These are phyloP conservation scores for Heliconius melpomene DNA, from an alignment of 1,140 invertebrate species.

Conservation along the genomic window DNA sequence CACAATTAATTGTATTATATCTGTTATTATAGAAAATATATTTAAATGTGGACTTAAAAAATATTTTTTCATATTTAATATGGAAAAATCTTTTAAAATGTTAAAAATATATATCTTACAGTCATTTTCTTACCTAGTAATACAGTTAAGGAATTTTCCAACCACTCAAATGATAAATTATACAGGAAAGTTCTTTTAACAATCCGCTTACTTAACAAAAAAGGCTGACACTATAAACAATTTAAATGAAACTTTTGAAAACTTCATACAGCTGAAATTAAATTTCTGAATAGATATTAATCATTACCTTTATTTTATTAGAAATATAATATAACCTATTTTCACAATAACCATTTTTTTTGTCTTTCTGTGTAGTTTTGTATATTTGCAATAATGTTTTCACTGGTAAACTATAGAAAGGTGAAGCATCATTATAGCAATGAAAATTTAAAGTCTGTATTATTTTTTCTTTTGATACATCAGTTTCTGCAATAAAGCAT, in stretches of 20 bases:
- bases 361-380: constrained; percentile 62
- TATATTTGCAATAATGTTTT: constrained; percentile 63
- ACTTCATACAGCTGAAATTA: not conserved
- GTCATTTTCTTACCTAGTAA: constrained; percentile 64
- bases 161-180: constrained; percentile 70
- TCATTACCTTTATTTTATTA: constrained; percentile 60
- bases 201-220: constrained; percentile 56
- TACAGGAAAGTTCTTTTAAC: constrained; percentile 73
- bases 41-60: not conserved
- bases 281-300: not conserved
- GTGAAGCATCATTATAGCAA: constrained; percentile 60
- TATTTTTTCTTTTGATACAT: constrained; percentile 29
- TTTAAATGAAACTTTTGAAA: constrained; percentile 3
- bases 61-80: too few species aligned
- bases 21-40: not conserved
- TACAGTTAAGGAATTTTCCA: constrained; percentile 67
- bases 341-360: constrained; percentile 54
- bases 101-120: not conserved
- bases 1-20: not conserved
- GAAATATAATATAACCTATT: constrained; percentile 78
- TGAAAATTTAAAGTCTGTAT: constrained; percentile 62
- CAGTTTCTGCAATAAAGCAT: constrained; percentile 15
- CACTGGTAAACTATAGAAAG: constrained; percentile 65
- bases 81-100: too few species aligned
- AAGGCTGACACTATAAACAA: constrained; percentile 61